A percentile compares a stretch with the other conserved stretches of the same genome.
Evolutionary conservation across 1,140 invertebrate genomes (phyloP).

Genomic region (Patella vulgata): DNA sequence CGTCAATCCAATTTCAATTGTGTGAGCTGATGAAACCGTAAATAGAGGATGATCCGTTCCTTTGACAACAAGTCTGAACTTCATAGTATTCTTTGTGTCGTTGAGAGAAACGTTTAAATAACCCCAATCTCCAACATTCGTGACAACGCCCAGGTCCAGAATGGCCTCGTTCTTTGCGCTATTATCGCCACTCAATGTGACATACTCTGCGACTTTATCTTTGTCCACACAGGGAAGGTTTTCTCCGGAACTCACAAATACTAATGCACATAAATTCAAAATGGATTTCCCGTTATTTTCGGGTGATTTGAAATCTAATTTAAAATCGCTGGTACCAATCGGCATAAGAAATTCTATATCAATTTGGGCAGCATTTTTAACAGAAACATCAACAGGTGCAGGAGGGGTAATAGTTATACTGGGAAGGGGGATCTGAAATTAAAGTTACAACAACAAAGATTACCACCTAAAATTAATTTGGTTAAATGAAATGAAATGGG

Average conservation of each 20-base stretch:
- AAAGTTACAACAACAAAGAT: no score
- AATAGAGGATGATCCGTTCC: no score
- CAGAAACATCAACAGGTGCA: no score
- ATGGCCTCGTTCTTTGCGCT: not conserved
- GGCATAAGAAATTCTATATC: not conserved
- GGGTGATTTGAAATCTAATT: slow-evolving; percentile 19
- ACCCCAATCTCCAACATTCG: slow-evolving; percentile 24
- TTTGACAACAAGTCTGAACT: slow-evolving; percentile 26
- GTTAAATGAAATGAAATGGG: no score
- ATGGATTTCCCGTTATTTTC: slow-evolving; percentile 1
- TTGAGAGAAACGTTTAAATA: slow-evolving; percentile 4
- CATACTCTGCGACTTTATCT: slow-evolving; percentile 1
- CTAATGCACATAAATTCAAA: slow-evolving; percentile 30
- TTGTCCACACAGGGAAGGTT: slow-evolving; percentile 31
- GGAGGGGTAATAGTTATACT: no score
- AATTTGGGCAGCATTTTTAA: no score
- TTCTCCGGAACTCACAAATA: slow-evolving; percentile 21
- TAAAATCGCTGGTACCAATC: slow-evolving; percentile 12
- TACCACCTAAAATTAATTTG: no score
- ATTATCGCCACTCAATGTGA: not conserved
- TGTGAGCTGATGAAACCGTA: slow-evolving; percentile 13
- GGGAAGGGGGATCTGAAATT: no score
- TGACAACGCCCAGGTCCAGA: slow-evolving; percentile 25
- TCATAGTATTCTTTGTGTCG: slow-evolving; percentile 6
- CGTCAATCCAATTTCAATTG: slow-evolving; percentile 15